Conservation (phyloP, 2,797 vertebrate species). For the Rhyacichthys aspro region DNA sequence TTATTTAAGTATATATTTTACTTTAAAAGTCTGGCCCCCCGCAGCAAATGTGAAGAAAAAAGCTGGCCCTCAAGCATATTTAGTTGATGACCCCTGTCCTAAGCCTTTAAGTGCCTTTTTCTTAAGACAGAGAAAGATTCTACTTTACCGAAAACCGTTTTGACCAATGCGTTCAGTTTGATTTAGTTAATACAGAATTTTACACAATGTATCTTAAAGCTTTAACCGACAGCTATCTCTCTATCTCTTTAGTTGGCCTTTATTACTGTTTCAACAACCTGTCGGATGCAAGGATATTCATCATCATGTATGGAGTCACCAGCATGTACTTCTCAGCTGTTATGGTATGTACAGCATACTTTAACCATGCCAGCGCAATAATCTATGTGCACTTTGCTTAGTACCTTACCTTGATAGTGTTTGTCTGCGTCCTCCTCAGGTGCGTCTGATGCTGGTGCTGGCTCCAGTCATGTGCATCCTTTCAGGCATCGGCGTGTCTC, state of each 20-base stretch:
- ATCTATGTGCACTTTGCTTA: too few species aligned
- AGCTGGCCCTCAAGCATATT: too few species aligned
- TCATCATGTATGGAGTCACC: conserved; percentile 99
- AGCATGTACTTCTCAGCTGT: conserved; percentile 99
- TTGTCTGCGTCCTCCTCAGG: conserved; percentile 71
- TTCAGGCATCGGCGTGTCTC: conserved; percentile 96
- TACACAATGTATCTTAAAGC: not conserved
- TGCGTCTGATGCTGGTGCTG: conserved; percentile 97
- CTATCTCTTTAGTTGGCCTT: conserved; percentile 86
- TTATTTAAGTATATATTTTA: too few species aligned
- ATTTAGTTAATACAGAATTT: not conserved
- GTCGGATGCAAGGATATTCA: conserved; percentile 96
- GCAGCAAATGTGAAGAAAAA: too few species aligned
- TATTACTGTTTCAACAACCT: conserved; percentile 99
- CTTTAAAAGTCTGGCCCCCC: too few species aligned
- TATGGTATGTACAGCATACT: conserved; percentile 90
- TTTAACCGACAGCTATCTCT: conserved; percentile 6
- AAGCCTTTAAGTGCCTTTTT: too few species aligned
- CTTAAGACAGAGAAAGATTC: too few species aligned
- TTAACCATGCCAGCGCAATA: too few species aligned
- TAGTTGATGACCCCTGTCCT: too few species aligned
- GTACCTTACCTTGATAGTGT: not conserved
- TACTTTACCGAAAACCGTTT: not conserved
- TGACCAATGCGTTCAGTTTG: not conserved
- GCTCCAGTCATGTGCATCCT: conserved; percentile 99